Percentiles rank a stretch among this genome's conserved stretches.
phyloP scores from a whole-genome alignment of 2,797 vertebrate species.

The Epinephelus awoara region DNA sequence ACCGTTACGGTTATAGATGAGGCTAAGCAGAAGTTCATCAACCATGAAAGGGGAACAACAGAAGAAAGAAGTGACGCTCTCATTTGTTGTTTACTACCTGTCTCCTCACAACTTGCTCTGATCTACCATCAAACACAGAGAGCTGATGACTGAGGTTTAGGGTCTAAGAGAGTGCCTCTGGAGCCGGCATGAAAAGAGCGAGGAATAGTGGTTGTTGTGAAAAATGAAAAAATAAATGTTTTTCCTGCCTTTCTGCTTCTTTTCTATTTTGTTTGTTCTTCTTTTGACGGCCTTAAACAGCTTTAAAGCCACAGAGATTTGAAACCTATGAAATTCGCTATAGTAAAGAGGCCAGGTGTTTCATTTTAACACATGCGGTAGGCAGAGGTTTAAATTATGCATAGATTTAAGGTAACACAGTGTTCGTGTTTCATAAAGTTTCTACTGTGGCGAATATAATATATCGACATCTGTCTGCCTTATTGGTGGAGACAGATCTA shows the following conservation, averaged over 20 bases:
- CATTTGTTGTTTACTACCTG: conserved; percentile 27
- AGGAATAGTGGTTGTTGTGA: conserved; percentile 8
- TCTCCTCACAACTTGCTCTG: conserved; percentile 32
- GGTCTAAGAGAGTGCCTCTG: conserved; percentile 3
- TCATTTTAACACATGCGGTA: background rate
- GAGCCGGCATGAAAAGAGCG: conserved; percentile 2
- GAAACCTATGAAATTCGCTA: background rate
- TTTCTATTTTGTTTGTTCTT: background rate
- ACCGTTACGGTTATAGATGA: conserved; percentile 8
- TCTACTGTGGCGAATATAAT: background rate
- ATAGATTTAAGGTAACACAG: background rate
- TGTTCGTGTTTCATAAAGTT: background rate
- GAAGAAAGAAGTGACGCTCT: conserved; percentile 27
- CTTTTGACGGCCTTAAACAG: conserved; percentile 7
- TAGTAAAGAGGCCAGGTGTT: background rate
- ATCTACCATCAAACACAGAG: conserved; percentile 36
- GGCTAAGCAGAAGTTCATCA: conserved; percentile 24
- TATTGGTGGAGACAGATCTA: background rate
- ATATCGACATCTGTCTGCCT: background rate
- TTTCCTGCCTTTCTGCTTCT: conserved; percentile 2
- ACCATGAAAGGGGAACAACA: conserved; percentile 29
- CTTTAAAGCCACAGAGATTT: background rate
- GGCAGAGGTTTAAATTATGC: background rate
- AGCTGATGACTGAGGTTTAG: conserved; percentile 27
- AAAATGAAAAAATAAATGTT: background rate